These are phyloP conservation scores for Theropithecus gelada DNA, from an alignment of 2,113 vertebrate species.

Conservation along the genomic window DNA sequence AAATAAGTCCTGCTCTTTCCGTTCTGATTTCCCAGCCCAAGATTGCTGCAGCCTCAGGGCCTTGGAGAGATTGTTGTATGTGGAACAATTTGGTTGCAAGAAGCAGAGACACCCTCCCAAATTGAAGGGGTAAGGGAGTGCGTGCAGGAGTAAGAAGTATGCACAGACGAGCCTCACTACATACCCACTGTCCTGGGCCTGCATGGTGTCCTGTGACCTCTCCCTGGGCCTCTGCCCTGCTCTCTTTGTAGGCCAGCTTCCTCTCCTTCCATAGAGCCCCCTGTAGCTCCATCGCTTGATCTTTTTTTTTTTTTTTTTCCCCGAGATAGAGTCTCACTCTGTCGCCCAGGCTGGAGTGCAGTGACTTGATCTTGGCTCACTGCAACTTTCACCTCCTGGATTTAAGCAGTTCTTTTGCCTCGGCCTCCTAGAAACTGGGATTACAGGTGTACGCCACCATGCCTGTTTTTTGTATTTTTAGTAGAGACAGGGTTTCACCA, in stretches of 20 bases:
- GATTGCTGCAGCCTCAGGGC: background rate
- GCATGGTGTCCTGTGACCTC: background rate
- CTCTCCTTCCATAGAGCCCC: background rate
- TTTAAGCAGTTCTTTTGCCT: no score
- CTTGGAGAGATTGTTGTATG: background rate
- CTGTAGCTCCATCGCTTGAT: background rate
- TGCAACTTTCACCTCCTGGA: no score
- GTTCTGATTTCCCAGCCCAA: background rate
- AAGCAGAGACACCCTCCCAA: background rate
- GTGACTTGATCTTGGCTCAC: no score
- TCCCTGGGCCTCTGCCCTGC: background rate
- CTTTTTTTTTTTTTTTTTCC: no score
- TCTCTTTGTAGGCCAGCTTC: background rate
- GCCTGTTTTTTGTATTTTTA: no score
- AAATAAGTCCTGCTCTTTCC: background rate
- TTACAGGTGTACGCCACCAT: no score
- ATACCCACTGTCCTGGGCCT: background rate
- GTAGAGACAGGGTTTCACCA: no score
- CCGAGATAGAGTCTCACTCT: no score
- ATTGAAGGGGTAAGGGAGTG: background rate
- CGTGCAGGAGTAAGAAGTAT: background rate
- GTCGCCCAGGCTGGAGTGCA: no score
- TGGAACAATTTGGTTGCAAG: background rate
- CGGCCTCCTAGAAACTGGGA: no score
- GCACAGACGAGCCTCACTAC: background rate